phyloP scores from a whole-genome alignment of 2,113 vertebrate species.

The Odobenus rosmarus region DNA sequence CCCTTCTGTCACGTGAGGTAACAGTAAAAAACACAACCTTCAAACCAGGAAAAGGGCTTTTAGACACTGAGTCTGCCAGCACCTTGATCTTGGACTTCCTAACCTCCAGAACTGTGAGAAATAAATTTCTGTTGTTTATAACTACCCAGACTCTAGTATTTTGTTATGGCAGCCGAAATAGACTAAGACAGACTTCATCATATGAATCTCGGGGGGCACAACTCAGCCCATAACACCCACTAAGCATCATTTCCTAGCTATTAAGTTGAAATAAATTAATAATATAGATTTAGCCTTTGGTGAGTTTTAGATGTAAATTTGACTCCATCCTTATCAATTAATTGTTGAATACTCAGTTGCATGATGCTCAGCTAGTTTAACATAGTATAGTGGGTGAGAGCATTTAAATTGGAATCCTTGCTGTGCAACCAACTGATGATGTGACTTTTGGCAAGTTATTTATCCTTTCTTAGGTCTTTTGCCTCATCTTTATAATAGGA shows the following conservation, averaged over 20 bases:
- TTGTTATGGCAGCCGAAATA: neutral
- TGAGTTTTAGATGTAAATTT: conserved; percentile 2
- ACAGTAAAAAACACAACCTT: neutral
- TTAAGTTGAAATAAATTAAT: neutral
- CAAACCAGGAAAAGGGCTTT: neutral
- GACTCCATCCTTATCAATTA: neutral
- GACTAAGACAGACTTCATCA: neutral
- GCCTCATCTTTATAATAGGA: conserved; percentile 7
- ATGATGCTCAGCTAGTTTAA: neutral
- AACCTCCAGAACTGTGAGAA: neutral
- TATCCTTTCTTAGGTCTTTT: neutral
- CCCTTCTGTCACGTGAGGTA: neutral
- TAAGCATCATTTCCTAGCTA: neutral
- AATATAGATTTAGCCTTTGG: neutral
- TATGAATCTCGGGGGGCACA: neutral
- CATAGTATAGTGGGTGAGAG: neutral
- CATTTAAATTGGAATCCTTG: neutral
- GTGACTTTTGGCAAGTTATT: neutral
- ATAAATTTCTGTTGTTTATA: neutral
- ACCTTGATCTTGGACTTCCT: neutral
- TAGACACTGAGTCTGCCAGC: neutral
- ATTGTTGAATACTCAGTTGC: neutral
- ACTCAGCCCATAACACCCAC: neutral
- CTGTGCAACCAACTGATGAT: neutral
- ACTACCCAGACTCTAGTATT: neutral